phyloP scores from a whole-genome alignment of 1,140 invertebrate species.

The Drosophila sechellia region DNA sequence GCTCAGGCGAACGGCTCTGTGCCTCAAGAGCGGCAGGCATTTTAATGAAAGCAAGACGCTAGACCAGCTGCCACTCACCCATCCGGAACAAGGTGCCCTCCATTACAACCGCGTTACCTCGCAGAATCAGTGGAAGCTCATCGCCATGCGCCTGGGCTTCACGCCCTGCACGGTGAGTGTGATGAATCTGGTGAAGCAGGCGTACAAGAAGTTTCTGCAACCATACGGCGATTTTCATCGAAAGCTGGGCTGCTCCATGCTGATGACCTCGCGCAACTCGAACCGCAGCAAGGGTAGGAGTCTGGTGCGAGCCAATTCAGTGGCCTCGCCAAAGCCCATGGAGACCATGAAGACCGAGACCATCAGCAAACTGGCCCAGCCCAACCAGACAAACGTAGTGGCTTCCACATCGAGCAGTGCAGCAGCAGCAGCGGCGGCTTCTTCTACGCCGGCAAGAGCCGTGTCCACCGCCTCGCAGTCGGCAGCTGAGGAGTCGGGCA shows the following conservation, averaged over 20 bases:
- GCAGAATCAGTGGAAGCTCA: constrained; percentile 96
- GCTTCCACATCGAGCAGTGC: constrained; percentile 25
- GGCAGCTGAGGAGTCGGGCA: constrained; percentile 77
- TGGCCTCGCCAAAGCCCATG: constrained; percentile 84
- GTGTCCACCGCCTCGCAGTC: constrained; percentile 58
- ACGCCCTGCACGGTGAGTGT: constrained; percentile 89
- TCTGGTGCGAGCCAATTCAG: constrained; percentile 89
- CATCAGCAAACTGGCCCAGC: constrained; percentile 60
- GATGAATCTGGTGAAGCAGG: constrained; percentile 94
- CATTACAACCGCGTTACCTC: constrained; percentile 98
- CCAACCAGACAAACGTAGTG: constrained; percentile 46
- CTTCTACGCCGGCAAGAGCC: constrained; percentile 56
- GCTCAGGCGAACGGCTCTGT: constrained; percentile 95
- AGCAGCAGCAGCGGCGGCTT: constrained; percentile 8
- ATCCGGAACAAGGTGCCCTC: constrained; percentile 97
- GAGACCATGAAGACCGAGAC: constrained; percentile 68
- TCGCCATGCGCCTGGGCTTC: constrained; percentile 92
- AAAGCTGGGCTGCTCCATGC: constrained; percentile 96
- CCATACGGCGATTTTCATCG: constrained; percentile 98
- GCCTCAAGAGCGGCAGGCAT: constrained; percentile 98
- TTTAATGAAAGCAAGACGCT: constrained; percentile 98
- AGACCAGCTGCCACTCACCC: constrained; percentile 94
- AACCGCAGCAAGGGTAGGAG: constrained; percentile 91
- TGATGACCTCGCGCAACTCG: constrained; percentile 91
- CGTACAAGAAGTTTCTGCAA: constrained; percentile 96